Percentiles rank a stretch among this genome's conserved stretches.
Evolutionary conservation across 2,113 vertebrate genomes (phyloP).

Genomic region (Pomatostomus ruficeps): DNA sequence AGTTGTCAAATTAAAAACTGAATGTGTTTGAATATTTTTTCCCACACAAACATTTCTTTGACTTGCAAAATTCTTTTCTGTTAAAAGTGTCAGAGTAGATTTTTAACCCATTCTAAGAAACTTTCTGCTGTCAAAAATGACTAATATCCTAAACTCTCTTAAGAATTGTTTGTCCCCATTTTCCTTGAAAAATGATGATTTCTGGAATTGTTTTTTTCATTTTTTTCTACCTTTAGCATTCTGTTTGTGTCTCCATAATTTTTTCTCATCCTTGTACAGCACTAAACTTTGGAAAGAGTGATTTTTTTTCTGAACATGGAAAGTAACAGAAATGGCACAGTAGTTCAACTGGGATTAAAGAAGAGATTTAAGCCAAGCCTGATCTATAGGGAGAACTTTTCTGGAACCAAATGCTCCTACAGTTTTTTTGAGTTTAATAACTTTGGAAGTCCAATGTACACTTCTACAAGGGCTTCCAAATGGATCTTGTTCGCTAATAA

Average conservation of each 20-base stretch:
- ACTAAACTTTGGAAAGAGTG: background rate
- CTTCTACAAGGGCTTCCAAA: constrained; percentile 8
- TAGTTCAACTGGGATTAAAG: background rate
- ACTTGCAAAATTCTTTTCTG: constrained; percentile 37
- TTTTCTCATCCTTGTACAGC: background rate
- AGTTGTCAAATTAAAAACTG: constrained; percentile 28
- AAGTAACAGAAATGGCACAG: background rate
- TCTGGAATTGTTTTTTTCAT: background rate
- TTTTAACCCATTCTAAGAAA: constrained; percentile 29
- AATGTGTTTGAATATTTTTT: background rate
- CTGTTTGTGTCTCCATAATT: background rate
- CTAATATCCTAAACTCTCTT: background rate
- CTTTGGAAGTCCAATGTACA: background rate
- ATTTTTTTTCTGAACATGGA: background rate
- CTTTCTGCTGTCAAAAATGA: background rate
- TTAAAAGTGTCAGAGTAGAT: background rate
- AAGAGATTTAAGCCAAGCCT: background rate
- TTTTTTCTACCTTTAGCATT: background rate
- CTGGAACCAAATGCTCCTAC: background rate
- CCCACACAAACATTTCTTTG: constrained; percentile 6
- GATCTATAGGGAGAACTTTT: background rate
- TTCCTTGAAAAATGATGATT: background rate
- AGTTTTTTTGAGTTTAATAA: background rate
- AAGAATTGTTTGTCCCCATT: background rate
- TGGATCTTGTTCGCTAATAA: background rate